These are phyloP conservation scores for Nemotelus pantherinus DNA, from an alignment of 2,888 invertebrate species.

Conservation along the genomic window DNA sequence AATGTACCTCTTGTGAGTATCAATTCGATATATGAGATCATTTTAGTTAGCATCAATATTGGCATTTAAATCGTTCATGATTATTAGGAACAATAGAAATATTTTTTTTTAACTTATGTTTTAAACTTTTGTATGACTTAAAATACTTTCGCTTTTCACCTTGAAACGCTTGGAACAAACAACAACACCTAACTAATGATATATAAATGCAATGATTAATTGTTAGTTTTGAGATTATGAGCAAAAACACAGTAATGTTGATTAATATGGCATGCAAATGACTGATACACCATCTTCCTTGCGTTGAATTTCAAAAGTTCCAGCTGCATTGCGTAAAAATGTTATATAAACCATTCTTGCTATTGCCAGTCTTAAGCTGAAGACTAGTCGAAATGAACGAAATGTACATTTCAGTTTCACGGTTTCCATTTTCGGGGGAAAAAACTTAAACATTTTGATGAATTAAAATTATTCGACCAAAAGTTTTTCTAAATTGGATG, in stretches of 20 bases:
- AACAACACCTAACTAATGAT: not conserved
- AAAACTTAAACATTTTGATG: not conserved
- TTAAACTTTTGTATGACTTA: not conserved
- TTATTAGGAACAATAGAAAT: not conserved
- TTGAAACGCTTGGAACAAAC: not conserved
- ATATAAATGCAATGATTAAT: conserved; percentile 1
- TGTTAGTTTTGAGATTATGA: conserved; percentile 19
- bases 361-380: not conserved
- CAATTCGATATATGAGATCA: conserved; percentile 40
- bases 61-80: conserved; percentile 1
- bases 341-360: too few species aligned
- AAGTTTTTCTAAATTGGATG: conserved; percentile 49
- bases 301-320: too few species aligned
- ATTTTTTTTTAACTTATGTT: not conserved
- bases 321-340: too few species aligned
- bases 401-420: too few species aligned
- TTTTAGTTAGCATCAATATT: conserved; percentile 14
- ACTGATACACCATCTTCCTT: not conserved
- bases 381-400: too few species aligned
- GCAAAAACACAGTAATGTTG: not conserved
- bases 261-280: conserved; percentile 29
- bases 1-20: not conserved
- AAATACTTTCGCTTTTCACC: not conserved
- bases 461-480: conserved; percentile 42
- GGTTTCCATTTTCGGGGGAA: too few species aligned